Conservation (phyloP, 2,113 vertebrate genomes). For the Podarcis cretensis region DNA sequence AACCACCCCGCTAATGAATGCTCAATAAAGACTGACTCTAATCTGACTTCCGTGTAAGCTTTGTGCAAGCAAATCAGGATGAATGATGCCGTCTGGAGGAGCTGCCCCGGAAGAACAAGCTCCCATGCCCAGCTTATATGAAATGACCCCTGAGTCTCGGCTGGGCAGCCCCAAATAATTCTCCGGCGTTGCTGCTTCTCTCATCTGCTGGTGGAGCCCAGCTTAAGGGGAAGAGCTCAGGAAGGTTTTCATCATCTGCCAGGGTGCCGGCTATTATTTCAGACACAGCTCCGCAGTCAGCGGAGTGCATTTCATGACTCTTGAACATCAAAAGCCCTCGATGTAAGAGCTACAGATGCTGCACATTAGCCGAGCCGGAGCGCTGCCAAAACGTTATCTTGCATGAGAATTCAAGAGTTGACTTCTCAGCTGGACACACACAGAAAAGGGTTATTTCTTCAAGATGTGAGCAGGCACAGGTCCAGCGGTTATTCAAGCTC, state of each 20-base stretch:
- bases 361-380: conserved; percentile 54
- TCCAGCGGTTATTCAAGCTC: conserved; percentile 36
- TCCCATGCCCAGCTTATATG: conserved; percentile 18
- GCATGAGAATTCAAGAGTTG: conserved; percentile 47
- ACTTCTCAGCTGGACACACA: conserved; percentile 25
- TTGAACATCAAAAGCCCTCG: conserved; percentile 65
- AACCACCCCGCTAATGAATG: too few relatives aligned
- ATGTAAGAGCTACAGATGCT: conserved; percentile 62
- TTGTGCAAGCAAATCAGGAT: too few relatives aligned
- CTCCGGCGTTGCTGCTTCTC: conserved; percentile 38
- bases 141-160: conserved; percentile 35
- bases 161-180: conserved; percentile 51
- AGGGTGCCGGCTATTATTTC: conserved; percentile 39
- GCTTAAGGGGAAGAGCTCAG: conserved; percentile 38
- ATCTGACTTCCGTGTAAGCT: too few relatives aligned
- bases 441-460: conserved; percentile 17
- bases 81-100: too few relatives aligned
- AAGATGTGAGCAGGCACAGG: background rate
- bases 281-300: conserved; percentile 64
- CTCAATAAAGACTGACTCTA: too few relatives aligned
- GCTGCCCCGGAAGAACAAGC: background rate
- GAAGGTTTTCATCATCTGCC: conserved; percentile 59
- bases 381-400: conserved; percentile 55
- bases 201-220: conserved; percentile 59
- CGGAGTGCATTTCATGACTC: conserved; percentile 58